Base-by-base conservation (phyloP, 2,797 vertebrate species). In the Serranus cabrilla region DNA sequence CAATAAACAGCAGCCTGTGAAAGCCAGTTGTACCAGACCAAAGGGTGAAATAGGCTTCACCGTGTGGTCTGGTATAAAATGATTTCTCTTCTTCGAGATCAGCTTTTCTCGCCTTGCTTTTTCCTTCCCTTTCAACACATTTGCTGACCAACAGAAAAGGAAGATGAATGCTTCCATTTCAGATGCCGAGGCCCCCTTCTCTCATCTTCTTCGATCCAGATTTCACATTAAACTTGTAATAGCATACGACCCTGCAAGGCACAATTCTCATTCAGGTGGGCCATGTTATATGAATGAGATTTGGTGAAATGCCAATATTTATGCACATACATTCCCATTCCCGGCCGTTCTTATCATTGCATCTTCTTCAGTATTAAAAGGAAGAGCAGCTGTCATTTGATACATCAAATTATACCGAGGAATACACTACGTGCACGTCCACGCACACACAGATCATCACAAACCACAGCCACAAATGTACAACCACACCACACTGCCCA, bases 231-330 rank as follows among this genome's bases (percentile, higher is more conserved):
- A 94, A 94, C 84, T 90, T 94, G 93, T 93, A 95, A 95, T 95
- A 93, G 94, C 92, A 93, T 94, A 86, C 89, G 82, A 88, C 90
- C 91, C 93, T 94, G 90, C 90, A 75, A 95, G 92, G 94, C 93
- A 93, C 78, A 34, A 91, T 92, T 95, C 82, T 92, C 91, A 95
- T 94, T 93, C 93, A 93, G 91, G 86, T 63, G 63, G 78, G 85
- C 88, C 92, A 94, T 95, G 91, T 95, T 94, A 93, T 95, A 95
- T 95, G 94, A 95, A 95, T 95, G 94, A 95, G 94, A 92, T 93
- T 89, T 91, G 87, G 91, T 89, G 87, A 95, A 94, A 95, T 93
- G 91, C 85, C 94, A 94, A 95, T 95, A 95, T 95, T 95, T 95
- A 95, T 95, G 95, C 94, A 95, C 94, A 96, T 95, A 95, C 86